These are phyloP conservation scores for Scomber japonicus DNA, from an alignment of 2,113 vertebrate species.

Conservation along the genomic window DNA sequence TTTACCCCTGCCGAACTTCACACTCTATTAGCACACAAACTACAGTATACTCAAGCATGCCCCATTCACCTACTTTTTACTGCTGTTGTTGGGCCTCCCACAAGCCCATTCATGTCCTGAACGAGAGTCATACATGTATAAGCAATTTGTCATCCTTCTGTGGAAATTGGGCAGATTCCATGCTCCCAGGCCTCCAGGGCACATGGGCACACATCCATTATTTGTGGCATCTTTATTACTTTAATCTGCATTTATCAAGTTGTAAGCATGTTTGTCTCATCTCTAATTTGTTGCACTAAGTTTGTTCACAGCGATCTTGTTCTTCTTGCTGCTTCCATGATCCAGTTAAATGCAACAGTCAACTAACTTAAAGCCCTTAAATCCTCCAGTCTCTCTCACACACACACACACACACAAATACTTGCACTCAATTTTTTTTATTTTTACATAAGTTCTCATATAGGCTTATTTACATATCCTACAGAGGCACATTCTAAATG, in stretches of 20 bases:
- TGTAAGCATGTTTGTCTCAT: conserved; percentile 40
- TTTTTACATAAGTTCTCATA: conserved; percentile 57
- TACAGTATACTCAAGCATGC: conserved; percentile 15
- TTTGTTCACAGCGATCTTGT: conserved; percentile 33
- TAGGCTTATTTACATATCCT: conserved; percentile 76
- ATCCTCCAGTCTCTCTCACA: conserved; percentile 19
- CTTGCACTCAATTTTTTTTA: conserved; percentile 20
- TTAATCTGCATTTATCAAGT: conserved; percentile 38
- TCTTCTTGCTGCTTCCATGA: conserved; percentile 7
- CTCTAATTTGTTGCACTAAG: conserved; percentile 37
- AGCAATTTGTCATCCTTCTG: conserved; percentile 54
- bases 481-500: conserved; percentile 70
- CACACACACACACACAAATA: conserved; percentile 1
- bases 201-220: conserved; percentile 39
- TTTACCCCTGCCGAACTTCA: neutral
- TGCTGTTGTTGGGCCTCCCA: conserved; percentile 18
- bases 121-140: conserved; percentile 50
- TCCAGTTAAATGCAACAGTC: conserved; percentile 14
- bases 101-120: conserved; percentile 53
- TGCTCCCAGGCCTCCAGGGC: conserved; percentile 22
- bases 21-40: conserved; percentile 8
- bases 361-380: neutral
- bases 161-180: conserved; percentile 49
- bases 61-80: conserved; percentile 11
- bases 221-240: conserved; percentile 53